Evolutionary conservation across 2,113 vertebrate species (phyloP).

Genomic region (Geococcyx californianus): DNA sequence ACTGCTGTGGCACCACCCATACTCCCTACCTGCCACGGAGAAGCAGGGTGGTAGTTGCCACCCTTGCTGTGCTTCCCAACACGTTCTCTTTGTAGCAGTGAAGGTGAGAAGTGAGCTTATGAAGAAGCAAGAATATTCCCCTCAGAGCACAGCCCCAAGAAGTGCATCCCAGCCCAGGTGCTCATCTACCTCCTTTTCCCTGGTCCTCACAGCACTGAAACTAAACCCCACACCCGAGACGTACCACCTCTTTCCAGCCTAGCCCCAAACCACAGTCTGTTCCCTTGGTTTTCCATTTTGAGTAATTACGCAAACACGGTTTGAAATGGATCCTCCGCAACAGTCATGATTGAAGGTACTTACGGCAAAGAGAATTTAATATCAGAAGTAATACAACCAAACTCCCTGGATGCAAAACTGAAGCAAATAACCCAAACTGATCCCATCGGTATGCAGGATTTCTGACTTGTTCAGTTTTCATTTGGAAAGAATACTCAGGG

Average conservation of each 20-base stretch:
- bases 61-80: not conserved
- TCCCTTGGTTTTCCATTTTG: not conserved
- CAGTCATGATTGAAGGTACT: not conserved
- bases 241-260: not conserved
- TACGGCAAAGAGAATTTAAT: not conserved
- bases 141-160: not conserved
- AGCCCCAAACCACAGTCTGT: not conserved
- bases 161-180: not conserved
- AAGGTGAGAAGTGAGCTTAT: not conserved
- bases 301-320: not conserved
- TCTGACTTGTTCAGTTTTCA: not conserved
- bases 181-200: not conserved
- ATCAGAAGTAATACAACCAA: not conserved
- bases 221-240: fast-evolving
- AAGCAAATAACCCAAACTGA: not conserved
- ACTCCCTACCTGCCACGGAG: fast-evolving
- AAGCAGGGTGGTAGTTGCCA: fast-evolving
- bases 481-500: not conserved
- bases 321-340: not conserved
- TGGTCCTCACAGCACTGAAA: not conserved
- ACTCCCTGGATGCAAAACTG: not conserved
- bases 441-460: not conserved
- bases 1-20: not conserved
- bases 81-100: fast-evolving
- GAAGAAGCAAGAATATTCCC: not conserved